Evolutionary conservation across 2,888 invertebrate species (phyloP), one percentile per base, ranked within the genome.

Genomic region (Drosophila hamatofila): DNA sequence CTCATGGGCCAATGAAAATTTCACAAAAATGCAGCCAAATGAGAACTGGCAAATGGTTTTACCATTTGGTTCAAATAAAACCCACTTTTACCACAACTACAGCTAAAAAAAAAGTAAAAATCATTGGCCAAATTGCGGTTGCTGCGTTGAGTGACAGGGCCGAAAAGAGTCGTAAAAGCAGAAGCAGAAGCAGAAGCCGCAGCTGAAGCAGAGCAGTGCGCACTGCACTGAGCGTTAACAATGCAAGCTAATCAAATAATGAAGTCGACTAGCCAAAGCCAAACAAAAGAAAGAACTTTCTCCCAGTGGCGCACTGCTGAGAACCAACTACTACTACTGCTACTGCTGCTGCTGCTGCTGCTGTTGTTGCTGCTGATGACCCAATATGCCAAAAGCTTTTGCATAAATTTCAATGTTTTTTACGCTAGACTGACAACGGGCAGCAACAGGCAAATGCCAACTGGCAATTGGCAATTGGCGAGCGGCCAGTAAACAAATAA

Each of bases 241-340:
- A 89, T 84, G 80, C 81, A 83, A 87, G 75, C 75, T 85, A 85
- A 90, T 89, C 86, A 86, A 89, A 89, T 89, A 89, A 84, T 89
- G 81, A 82, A 84, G 83, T 75, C 76, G 76, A 81, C 78, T 77
- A 77, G 64, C 70, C 81, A 61, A 73, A 67, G 63, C 49, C 56
- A 70, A 77, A 83, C 77, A 80, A 83, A 78, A 70, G 81, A 80
- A 88, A 88, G 88, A 86, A 86, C 84, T 86, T 88, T 86, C 88
- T 88, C 88, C 82, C 68, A 62, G 25, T 55, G 49, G 51, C 58
- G 46, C 27, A 44, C 27, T 21, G 66, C 67, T 68, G 76, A 66
- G 66, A 78, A 71, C 49, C 57, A 35, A 39, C 56, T 68, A 33
- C 39, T 39, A 27, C 30, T 11, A 1, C 30, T 2, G 2, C 30